A percentile compares a stretch with the other conserved stretches of the same genome.
Conservation (phyloP, 1,140 invertebrate genomes). For the Diorhabda elongata region DNA sequence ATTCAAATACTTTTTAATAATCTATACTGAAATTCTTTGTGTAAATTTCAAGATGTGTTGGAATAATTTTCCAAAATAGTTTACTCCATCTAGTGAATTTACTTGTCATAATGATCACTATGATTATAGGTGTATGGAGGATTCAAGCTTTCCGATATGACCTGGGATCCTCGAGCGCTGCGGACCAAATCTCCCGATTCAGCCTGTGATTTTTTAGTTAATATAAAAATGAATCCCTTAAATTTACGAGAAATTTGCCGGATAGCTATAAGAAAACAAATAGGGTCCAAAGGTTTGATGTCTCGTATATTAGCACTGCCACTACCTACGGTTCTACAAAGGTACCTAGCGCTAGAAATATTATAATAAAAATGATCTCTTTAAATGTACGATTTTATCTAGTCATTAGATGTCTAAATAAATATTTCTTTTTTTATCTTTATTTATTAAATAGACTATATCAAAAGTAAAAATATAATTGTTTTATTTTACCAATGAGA, state of each 20-base stretch:
- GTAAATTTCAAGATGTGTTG: too few relatives aligned
- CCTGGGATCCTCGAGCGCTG: slow-evolving; percentile 38
- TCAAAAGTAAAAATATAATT: background rate
- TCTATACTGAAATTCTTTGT: too few relatives aligned
- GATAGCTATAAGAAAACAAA: slow-evolving; percentile 44
- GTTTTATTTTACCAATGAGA: background rate
- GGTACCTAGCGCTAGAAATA: slow-evolving; percentile 42
- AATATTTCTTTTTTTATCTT: background rate
- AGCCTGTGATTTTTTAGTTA: slow-evolving; percentile 39
- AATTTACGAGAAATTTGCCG: slow-evolving; percentile 49
- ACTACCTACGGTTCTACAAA: slow-evolving; percentile 42
- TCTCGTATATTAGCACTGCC: slow-evolving; percentile 41
- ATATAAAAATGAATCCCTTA: slow-evolving; percentile 47
- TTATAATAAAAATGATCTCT: slow-evolving; percentile 14
- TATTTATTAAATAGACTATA: background rate
- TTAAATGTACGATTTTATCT: background rate
- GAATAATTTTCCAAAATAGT: too few relatives aligned
- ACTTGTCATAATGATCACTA: too few relatives aligned
- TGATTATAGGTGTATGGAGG: slow-evolving; percentile 13
- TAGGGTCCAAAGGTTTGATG: slow-evolving; percentile 36
- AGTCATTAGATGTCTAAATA: background rate
- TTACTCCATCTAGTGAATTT: too few relatives aligned
- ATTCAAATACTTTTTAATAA: too few relatives aligned
- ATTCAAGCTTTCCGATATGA: slow-evolving; percentile 33
- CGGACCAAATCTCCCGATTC: slow-evolving; percentile 32